Percentiles rank a stretch among this genome's conserved stretches.
These are phyloP conservation scores for Chloebia gouldiae DNA, from an alignment of 2,113 vertebrate genomes.

Conservation along the genomic window DNA sequence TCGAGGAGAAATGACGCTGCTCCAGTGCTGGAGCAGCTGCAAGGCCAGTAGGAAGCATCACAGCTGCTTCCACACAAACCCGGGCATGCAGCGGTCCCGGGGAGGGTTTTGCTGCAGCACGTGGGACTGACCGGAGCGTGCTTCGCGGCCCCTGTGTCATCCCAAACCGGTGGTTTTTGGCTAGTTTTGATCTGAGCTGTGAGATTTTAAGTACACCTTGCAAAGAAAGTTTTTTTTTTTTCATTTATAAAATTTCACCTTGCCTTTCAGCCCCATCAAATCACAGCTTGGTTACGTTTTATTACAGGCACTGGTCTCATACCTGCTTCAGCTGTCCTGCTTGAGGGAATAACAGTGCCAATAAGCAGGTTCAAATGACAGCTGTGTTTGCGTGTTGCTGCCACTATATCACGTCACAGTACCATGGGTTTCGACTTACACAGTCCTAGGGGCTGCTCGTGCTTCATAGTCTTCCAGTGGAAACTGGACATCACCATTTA, in stretches of 20 bases:
- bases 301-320: not conserved
- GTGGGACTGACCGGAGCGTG: not conserved
- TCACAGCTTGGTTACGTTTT: not conserved
- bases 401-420: accelerated
- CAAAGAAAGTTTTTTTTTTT: not conserved
- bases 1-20: not conserved
- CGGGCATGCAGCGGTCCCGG: accelerated
- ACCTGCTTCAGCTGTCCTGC: too few species aligned
- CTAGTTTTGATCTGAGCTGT: not conserved
- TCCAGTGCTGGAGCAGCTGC: not conserved
- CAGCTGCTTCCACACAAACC: accelerated
- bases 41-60: not conserved
- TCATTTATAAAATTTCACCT: not conserved
- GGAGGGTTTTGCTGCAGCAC: accelerated
- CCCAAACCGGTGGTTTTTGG: not conserved
- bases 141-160: not conserved
- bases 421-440: accelerated
- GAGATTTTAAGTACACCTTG: not conserved
- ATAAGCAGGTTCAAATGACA: accelerated
- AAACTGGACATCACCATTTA: not conserved
- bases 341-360: not conserved
- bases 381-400: not conserved
- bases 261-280: not conserved
- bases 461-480: not conserved
- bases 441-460: not conserved